phyloP scores from a whole-genome alignment of 2,888 invertebrate genomes.

The Apotomis capreana region DNA sequence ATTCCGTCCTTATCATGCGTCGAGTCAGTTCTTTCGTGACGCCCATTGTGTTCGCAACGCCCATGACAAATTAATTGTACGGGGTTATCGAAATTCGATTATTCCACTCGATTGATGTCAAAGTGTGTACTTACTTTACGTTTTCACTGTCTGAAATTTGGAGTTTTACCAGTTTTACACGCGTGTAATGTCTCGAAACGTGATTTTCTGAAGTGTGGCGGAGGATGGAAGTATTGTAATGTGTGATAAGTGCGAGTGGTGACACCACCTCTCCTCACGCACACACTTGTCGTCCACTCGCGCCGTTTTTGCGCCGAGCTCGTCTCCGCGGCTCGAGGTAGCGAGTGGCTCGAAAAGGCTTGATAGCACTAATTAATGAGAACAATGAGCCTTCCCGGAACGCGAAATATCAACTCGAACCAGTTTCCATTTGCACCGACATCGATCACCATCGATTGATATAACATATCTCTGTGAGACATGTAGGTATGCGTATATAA shows the following conservation, averaged over 20 bases:
- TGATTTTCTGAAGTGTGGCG: neutral
- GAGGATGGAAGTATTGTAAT: neutral
- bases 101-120: too few species aligned
- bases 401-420: slow-evolving; percentile 8
- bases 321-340: neutral
- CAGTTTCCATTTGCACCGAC: neutral
- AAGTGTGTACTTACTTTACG: too few species aligned
- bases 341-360: slow-evolving; percentile 23
- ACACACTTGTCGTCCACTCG: neutral
- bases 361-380: slow-evolving; percentile 36
- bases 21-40: too few species aligned
- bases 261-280: neutral
- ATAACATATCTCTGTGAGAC: neutral
- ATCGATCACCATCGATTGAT: neutral
- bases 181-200: too few species aligned
- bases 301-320: neutral
- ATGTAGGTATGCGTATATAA: too few species aligned
- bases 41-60: too few species aligned
- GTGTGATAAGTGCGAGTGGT: neutral
- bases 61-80: too few species aligned
- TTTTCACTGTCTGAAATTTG: too few species aligned
- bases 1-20: too few species aligned
- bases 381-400: slow-evolving; percentile 16
- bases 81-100: too few species aligned
- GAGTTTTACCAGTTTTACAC: too few species aligned